A percentile compares a stretch with the other conserved stretches of the same genome.
Evolutionary conservation across 2,888 invertebrate genomes (phyloP).

Genomic region (Spisula solida): DNA sequence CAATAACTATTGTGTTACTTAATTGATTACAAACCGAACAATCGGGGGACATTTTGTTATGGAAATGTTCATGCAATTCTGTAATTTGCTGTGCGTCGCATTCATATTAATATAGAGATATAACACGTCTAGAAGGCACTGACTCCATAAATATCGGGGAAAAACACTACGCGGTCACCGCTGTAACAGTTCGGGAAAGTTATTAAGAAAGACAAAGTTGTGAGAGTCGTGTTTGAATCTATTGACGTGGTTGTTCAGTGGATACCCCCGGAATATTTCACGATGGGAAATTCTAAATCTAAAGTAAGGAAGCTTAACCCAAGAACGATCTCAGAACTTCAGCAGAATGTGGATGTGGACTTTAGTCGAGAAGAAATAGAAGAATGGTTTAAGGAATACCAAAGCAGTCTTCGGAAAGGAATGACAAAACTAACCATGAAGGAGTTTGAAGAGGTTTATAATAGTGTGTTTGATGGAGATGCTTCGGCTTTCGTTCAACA

Average conservation of each 20-base stretch:
- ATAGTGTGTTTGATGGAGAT: constrained; percentile 64
- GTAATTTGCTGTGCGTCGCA: not conserved
- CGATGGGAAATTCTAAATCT: constrained; percentile 62
- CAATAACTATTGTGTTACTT: not conserved
- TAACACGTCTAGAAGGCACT: not conserved
- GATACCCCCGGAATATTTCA: not conserved
- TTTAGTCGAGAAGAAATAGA: constrained; percentile 72
- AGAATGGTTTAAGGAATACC: constrained; percentile 68
- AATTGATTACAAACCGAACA: not conserved
- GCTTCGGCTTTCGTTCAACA: constrained; percentile 56
- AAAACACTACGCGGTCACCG: not conserved
- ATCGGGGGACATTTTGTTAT: not conserved
- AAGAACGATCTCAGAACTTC: constrained; percentile 67
- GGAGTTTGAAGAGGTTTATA: constrained; percentile 61
- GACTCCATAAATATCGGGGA: not conserved
- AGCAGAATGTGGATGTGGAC: constrained; percentile 66
- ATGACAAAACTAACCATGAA: constrained; percentile 55
- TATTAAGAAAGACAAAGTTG: not conserved
- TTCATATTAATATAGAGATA: not conserved
- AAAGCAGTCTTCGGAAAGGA: constrained; percentile 51
- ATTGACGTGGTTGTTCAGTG: not conserved
- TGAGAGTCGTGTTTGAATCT: not conserved
- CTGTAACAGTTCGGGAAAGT: not conserved
- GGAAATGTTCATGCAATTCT: not conserved
- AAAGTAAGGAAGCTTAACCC: constrained; percentile 67